Conservation (phyloP, 2,888 invertebrate genomes). For the Drosophila borborema region DNA sequence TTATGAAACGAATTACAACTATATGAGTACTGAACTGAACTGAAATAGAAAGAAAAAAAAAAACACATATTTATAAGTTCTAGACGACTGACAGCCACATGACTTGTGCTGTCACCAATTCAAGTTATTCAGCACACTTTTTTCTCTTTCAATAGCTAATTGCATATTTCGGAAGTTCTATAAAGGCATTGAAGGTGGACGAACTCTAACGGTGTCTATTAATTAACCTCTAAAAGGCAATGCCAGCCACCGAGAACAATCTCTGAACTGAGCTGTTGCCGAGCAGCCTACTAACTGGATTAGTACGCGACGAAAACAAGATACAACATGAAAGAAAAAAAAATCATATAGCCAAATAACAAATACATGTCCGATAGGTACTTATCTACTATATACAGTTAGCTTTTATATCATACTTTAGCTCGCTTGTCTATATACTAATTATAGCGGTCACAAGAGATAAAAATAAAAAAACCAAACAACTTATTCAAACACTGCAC, state of each 20-base stretch:
- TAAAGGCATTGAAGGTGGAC: slow-evolving; percentile 44
- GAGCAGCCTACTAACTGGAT: slow-evolving; percentile 3
- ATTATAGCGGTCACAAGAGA: slow-evolving; percentile 34
- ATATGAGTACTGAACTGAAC: not conserved
- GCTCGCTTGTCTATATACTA: slow-evolving; percentile 24
- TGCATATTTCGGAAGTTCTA: slow-evolving; percentile 69
- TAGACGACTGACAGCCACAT: slow-evolving; percentile 35
- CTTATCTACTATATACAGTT: slow-evolving; percentile 2
- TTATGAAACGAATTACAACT: slow-evolving; percentile 29
- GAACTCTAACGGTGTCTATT: slow-evolving; percentile 51
- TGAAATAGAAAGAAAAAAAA: not conserved
- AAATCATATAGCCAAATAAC: not conserved
- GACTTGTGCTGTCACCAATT: slow-evolving; percentile 48
- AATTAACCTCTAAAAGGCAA: slow-evolving; percentile 56
- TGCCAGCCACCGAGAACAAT: slow-evolving; percentile 9
- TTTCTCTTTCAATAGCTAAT: slow-evolving; percentile 45
- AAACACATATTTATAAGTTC: slow-evolving; percentile 50
- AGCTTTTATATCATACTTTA: slow-evolving; percentile 27
- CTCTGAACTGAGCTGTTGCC: slow-evolving; percentile 24
- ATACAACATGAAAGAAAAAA: slow-evolving; percentile 2
- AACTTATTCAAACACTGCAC: slow-evolving; percentile 61
- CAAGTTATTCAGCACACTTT: slow-evolving; percentile 45
- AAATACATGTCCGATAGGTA: not conserved
- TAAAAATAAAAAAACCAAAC: slow-evolving; percentile 32
- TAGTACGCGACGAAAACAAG: slow-evolving; percentile 18